Evolutionary conservation across 2,797 vertebrate genomes (phyloP).

Genomic region (Brachymystax lenok): DNA sequence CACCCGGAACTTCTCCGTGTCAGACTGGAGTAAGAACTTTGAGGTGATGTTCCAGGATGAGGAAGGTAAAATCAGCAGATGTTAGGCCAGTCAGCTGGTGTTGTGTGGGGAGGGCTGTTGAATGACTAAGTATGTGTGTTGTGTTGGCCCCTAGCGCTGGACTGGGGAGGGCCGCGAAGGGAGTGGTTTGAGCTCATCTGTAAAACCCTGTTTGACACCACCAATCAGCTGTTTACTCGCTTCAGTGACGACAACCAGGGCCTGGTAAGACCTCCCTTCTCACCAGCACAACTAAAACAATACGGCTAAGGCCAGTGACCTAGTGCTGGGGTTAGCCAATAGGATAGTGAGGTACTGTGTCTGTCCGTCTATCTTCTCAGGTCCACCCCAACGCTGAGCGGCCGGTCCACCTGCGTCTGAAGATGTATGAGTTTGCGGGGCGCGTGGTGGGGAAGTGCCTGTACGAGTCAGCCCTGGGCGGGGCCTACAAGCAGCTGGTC

Average conservation of each 20-base stretch:
- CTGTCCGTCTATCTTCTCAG: constrained; percentile 61
- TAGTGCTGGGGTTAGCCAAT: background rate
- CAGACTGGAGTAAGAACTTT: constrained; percentile 99
- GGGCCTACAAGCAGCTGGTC: constrained; percentile 94
- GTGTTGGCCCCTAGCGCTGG: constrained; percentile 80
- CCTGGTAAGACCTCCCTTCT: constrained; percentile 74
- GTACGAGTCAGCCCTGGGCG: constrained; percentile 94
- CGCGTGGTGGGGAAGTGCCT: constrained; percentile 96
- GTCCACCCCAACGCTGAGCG: constrained; percentile 96
- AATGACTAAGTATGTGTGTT: constrained; percentile 11
- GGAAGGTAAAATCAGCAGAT: constrained; percentile 83
- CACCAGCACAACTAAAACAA: background rate
- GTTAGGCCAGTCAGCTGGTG: background rate
- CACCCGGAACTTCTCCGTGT: constrained; percentile 95
- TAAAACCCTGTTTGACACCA: constrained; percentile 94
- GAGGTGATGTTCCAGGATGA: constrained; percentile 98
- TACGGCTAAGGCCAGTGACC: no score
- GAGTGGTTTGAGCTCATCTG: constrained; percentile 98
- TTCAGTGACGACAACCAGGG: constrained; percentile 98
- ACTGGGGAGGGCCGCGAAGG: constrained; percentile 96
- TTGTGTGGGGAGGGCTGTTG: constrained; percentile 11
- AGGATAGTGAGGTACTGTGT: background rate
- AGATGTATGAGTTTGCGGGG: constrained; percentile 96
- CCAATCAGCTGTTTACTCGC: constrained; percentile 91
- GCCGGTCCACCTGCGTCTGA: constrained; percentile 84